Conservation (phyloP, 2,888 invertebrate genomes). For the Priocnemis perturbator region DNA sequence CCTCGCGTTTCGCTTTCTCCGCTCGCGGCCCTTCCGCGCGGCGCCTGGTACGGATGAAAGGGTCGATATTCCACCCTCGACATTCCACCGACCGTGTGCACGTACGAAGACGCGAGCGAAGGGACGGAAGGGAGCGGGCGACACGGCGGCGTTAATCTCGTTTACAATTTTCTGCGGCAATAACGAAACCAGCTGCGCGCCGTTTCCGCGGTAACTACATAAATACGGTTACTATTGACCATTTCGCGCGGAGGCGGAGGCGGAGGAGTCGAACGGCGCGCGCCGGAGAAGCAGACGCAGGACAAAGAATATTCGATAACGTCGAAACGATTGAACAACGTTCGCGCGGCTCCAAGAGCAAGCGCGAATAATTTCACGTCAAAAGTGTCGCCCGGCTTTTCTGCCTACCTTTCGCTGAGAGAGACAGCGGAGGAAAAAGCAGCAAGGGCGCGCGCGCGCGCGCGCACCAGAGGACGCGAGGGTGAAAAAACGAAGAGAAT, state of each 20-base stretch:
- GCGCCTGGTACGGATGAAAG: constrained; percentile 16
- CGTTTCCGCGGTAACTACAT: constrained; percentile 38
- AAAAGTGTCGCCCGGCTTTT: constrained; percentile 1
- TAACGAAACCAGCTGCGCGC: constrained; percentile 25
- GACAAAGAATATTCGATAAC: too few species aligned
- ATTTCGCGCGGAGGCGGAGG: background rate
- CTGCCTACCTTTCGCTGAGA: background rate
- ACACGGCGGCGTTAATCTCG: constrained; percentile 43
- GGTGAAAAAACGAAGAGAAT: too few species aligned
- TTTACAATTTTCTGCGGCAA: constrained; percentile 27
- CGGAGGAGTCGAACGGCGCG: background rate
- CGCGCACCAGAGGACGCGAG: too few species aligned
- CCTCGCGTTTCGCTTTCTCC: background rate
- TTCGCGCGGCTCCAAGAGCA: too few species aligned
- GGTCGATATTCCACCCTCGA: constrained; percentile 21
- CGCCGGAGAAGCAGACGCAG: background rate
- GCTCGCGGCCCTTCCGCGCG: constrained; percentile 13
- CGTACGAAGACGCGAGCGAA: constrained; percentile 5
- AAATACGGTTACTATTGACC: constrained; percentile 30
- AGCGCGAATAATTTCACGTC: constrained; percentile 19
- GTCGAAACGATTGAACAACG: too few species aligned
- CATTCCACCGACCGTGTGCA: background rate
- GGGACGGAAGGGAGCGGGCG: constrained; percentile 4
- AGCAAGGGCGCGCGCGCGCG: too few species aligned
- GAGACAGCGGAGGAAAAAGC: too few species aligned